Evolutionary conservation across 2,113 vertebrate genomes (phyloP).

Genomic region (Euleptes europaea): DNA sequence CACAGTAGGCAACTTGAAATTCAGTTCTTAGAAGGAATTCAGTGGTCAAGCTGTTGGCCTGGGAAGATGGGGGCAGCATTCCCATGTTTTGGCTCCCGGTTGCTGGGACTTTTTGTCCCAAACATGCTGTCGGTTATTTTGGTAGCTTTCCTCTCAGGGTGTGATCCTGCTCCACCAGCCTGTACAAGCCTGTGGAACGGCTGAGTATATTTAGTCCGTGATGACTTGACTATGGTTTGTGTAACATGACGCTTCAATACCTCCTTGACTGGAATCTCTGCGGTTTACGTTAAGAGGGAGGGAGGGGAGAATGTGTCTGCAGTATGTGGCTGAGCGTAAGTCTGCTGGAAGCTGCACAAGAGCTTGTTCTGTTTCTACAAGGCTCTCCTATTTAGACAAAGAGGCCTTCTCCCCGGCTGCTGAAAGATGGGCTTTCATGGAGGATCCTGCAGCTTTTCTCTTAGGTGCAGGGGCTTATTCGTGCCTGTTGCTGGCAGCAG

Average conservation of each 20-base stretch:
- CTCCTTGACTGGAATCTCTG: slow-evolving; percentile 27
- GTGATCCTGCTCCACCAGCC: not conserved
- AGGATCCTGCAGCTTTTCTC: not conserved
- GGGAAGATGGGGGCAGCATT: too few relatives aligned
- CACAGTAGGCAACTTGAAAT: not conserved
- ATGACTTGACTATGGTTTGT: slow-evolving; percentile 29
- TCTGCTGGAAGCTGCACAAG: not conserved
- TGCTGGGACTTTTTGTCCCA: slow-evolving; percentile 3
- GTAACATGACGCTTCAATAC: slow-evolving; percentile 47
- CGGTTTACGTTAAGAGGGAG: slow-evolving; percentile 9
- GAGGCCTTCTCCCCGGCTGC: not conserved
- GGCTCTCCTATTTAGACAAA: not conserved
- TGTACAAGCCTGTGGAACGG: not conserved
- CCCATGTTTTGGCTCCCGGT: not conserved
- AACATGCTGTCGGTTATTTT: not conserved
- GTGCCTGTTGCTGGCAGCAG: not conserved
- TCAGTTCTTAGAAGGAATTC: not conserved
- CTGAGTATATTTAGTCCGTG: slow-evolving; percentile 54
- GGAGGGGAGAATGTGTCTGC: not conserved
- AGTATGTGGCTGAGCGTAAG: not conserved
- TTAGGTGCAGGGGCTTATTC: not conserved
- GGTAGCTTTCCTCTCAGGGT: not conserved
- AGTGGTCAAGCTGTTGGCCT: not conserved
- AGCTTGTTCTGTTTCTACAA: not conserved
- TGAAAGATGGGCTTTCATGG: not conserved